phyloP scores from a whole-genome alignment of 2,888 invertebrate species.

The Meiosimyza platycephala region DNA sequence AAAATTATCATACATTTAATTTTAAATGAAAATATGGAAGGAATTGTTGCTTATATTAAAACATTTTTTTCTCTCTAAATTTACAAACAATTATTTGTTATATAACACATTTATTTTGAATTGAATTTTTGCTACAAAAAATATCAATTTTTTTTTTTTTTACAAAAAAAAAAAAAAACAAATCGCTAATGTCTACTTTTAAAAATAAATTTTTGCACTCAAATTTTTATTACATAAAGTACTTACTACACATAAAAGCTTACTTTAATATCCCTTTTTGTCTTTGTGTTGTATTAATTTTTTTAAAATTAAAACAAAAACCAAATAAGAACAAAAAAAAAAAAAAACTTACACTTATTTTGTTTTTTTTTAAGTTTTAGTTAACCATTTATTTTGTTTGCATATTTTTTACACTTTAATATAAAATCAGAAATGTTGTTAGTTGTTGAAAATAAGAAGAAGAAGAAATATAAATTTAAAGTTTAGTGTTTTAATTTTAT shows the following conservation, averaged over 20 bases:
- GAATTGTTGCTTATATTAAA: conserved; percentile 41
- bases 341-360: neutral
- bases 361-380: neutral
- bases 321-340: neutral
- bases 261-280: conserved; percentile 31
- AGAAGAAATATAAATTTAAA: too few species aligned
- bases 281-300: conserved; percentile 9
- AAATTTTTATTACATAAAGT: neutral
- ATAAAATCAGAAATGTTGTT: too few species aligned
- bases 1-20: conserved; percentile 5
- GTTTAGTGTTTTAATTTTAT: too few species aligned
- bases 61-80: conserved; percentile 1
- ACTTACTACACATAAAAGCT: conserved; percentile 14
- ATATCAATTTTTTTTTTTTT: conserved; percentile 17
- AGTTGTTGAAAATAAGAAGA: too few species aligned
- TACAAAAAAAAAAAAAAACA: neutral
- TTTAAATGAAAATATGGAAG: conserved; percentile 44
- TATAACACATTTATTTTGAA: conserved; percentile 26
- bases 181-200: neutral
- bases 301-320: neutral
- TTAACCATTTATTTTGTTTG: too few species aligned
- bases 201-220: neutral
- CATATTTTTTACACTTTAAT: too few species aligned
- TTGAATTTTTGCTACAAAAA: conserved; percentile 23
- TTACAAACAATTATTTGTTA: conserved; percentile 40